Base-by-base conservation (phyloP, 2,113 vertebrate genomes). In the Leucopsar rothschildi region DNA sequence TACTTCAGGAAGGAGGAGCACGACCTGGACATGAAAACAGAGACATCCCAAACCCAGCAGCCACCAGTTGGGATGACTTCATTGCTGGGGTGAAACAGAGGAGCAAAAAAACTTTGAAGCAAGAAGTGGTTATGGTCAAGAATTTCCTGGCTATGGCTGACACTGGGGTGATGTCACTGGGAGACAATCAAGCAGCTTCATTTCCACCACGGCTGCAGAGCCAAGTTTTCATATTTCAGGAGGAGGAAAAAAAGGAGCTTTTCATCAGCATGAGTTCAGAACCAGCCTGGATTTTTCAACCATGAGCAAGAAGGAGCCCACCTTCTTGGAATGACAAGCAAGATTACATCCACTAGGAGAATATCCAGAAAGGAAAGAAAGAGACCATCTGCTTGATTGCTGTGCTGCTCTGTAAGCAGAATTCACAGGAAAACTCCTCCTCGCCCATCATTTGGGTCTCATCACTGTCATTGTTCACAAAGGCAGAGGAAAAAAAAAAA, bases 401-500 rank as follows among this genome's bases (percentile, higher is more conserved):
- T 86, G 93, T 5, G 85, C 95, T 96, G 95, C 68, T 91, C 88
- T 39, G 96, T 63, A 95, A 95, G 94, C 91, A 96, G 75, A 93
- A 96, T 80, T 69, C 93, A 50, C 88, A 87, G 11, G 80, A 82
- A 71, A 82, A 71, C 79, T 82, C 85, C 86, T 94, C 53, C 93
- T 89, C 90, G 2, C 57, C 56, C 90, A 78, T 85, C 86, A 89
- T 89, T 96, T 91, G 71, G 81, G 82, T 40, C 94, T 96, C 95
- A 96, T 95, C 94, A 96, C 76, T 90, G 93, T 33, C 90, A 94
- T 96, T 96, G 95, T 96, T 91, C 94, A 94, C 73, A 80, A 95
- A 90, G 1, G n/a, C 14, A 25, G 23, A n/a, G 63, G n/a, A 2
- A 5, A n/a, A 52, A 65, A 24, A 35, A 3, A 37, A 37, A 37